Base-by-base conservation (phyloP, 2,113 vertebrate genomes). In the Mixornis gularis region DNA sequence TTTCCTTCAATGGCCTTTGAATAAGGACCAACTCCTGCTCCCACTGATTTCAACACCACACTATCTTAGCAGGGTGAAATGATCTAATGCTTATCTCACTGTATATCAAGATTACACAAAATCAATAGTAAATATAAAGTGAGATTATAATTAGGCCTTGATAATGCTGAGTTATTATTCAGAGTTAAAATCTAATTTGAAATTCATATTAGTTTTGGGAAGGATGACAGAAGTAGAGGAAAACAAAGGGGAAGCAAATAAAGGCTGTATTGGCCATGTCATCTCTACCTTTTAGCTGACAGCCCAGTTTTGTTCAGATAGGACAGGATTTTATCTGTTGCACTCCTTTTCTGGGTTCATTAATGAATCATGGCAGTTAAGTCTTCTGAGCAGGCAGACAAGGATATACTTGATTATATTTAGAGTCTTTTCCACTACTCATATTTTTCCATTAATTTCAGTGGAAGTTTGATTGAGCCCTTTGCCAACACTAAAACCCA, bases 401-500 rank as follows among this genome's bases (percentile, higher is more conserved):
- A 87, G 40, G 48, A 79, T 87, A 66, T 30, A 59, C 53, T 92
- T 73, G 74, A 89, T 95, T 90, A 53, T 85, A 87, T 89, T 94
- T 79, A 82, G 86, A 79, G 41, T 79, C 70, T 87, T 95, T 91
- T 95, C 92, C 94, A 91, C 85, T 89, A 64, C 73, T 87, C 30
- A 66, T 44, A 72, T 79, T 94, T 96, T 96, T 73, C 95, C 95
- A 82, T 76, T 95, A 89, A 92, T 91, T 92, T 88, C 52, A 68
- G 49, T 40, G 65, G 58, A 70, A 78, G 55, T 92, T 93, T 90
- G 89, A 86, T 60, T 60, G 70, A 93, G 81, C 59, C 49, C 65
- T 95, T 82, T 77, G 30, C 71, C 91, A 90, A 85, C 53, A 82
- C 53, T 85, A 55, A 92, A 96, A 92, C 27, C 81, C 94, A 90